Percentiles rank a stretch among this genome's conserved stretches.
These are phyloP conservation scores for Coregonus suidteri DNA, from an alignment of 2,797 vertebrate genomes.

Conservation along the genomic window DNA sequence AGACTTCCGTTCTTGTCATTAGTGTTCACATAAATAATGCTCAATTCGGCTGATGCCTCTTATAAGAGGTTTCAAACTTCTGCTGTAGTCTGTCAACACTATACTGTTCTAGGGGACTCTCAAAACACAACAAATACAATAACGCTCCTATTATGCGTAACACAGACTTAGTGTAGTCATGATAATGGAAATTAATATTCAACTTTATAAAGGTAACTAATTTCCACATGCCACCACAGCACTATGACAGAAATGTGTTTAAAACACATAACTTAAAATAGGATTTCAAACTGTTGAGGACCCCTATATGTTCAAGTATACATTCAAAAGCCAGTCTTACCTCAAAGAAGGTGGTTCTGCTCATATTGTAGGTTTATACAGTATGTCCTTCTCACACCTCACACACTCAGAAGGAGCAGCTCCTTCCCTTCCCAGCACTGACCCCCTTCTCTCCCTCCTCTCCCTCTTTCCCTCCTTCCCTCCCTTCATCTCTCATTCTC, in stretches of 20 bases:
- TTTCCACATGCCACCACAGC: background rate
- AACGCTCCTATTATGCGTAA: too few relatives aligned
- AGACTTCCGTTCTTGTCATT: background rate
- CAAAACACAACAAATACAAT: too few relatives aligned
- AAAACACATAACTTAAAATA: background rate
- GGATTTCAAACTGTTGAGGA: background rate
- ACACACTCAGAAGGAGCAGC: constrained; percentile 15
- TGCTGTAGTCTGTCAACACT: too few relatives aligned
- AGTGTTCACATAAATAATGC: background rate
- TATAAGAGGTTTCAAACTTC: too few relatives aligned
- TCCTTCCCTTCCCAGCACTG: constrained; percentile 58
- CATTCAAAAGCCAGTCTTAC: constrained; percentile 47
- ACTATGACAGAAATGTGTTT: background rate
- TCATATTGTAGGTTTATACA: constrained; percentile 54
- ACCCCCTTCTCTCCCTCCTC: constrained; percentile 38
- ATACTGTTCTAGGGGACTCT: too few relatives aligned
- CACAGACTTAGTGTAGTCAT: background rate
- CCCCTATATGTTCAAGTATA: background rate
- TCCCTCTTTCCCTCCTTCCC: constrained; percentile 17
- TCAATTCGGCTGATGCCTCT: background rate
- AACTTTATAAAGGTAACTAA: background rate
- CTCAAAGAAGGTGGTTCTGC: constrained; percentile 74
- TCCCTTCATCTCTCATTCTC: constrained; percentile 32
- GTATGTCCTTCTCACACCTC: constrained; percentile 2
- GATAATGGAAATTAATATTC: background rate